Evolutionary conservation across 2,113 vertebrate species (phyloP), one percentile per base, ranked within the genome.

Genomic region (Sceloporus tristichus): DNA sequence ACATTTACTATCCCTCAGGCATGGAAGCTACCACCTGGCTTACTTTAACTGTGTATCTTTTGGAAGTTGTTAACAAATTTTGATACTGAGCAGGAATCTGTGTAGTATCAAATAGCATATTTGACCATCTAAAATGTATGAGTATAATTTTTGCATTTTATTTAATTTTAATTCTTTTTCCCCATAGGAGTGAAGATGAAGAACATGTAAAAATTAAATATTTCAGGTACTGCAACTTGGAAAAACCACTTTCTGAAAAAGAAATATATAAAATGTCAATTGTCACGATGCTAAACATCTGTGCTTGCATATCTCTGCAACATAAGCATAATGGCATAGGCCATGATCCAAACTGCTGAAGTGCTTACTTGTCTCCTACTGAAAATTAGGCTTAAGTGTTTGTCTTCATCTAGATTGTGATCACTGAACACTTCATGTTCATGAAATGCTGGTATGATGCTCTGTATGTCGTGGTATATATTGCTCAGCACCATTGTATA

Each of bases 141-240:
- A 13, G 10, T 88, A 38, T 74, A 66, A 73, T n/a, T 87, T 85
- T 81, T 89, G 89, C 84, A 53, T 4, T 2, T 10, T 27, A 78
- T 79, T 5, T 84, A 90, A 93, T 75, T 5, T 82, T 25, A 87
- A 0, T 89, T 0, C 89, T 76, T 95, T 90, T 40, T 93, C 92
- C 85, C 82, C 93, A n/a, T 94, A 98, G 98, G 96, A 97, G 96
- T 85, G 98, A 98, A 95, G 98, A 96, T 90, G 97, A 98, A 27
- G 97, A 98, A 89, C 97, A 98, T 80, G 93, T 97, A 83, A 98
- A 98, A 97, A 96, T 97, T 25, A 98, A 98, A 94, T 97, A 98
- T 93, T 97, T 98, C 96, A 98, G 98, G 98, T 98, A 96, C 65
- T 27, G 18, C 84, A 56, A 87, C 70, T 90, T 87, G 38, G n/a